Percentiles rank a stretch among this genome's conserved stretches.
phyloP scores from a whole-genome alignment of 2,888 invertebrate genomes.

The Tholera decimalis region DNA sequence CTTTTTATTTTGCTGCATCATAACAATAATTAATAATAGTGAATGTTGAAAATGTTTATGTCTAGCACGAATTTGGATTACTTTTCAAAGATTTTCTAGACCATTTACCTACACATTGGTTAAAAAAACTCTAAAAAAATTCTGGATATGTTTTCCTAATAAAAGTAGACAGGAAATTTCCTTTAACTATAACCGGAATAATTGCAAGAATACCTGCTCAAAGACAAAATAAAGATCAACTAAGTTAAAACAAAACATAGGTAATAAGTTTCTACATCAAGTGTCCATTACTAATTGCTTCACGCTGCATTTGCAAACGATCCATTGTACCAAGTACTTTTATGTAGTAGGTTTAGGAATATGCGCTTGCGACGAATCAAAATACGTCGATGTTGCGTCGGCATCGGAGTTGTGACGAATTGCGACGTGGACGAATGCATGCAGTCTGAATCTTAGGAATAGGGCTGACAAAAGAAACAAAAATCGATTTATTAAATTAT shows the following conservation, averaged over 20 bases:
- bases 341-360: conserved; percentile 8
- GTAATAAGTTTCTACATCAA: conserved; percentile 15
- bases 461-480: conserved; percentile 13
- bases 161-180: conserved; percentile 4
- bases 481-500: neutral
- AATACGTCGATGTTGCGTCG: conserved; percentile 39
- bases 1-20: no score
- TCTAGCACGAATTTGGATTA: no score
- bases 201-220: neutral
- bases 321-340: conserved; percentile 43
- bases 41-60: no score
- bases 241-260: conserved; percentile 11
- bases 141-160: neutral
- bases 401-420: conserved; percentile 36
- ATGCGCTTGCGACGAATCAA: conserved; percentile 48
- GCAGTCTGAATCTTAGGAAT: neutral
- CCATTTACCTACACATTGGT: no score
- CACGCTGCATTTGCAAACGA: conserved; percentile 31
- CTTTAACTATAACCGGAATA: neutral
- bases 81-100: no score
- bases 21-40: no score
- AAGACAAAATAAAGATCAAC: conserved; percentile 1
- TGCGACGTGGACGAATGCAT: conserved; percentile 7
- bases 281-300: conserved; percentile 38
- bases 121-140: neutral